phyloP scores from a whole-genome alignment of 2,888 invertebrate genomes.

The Cyrtodaria siliqua region DNA sequence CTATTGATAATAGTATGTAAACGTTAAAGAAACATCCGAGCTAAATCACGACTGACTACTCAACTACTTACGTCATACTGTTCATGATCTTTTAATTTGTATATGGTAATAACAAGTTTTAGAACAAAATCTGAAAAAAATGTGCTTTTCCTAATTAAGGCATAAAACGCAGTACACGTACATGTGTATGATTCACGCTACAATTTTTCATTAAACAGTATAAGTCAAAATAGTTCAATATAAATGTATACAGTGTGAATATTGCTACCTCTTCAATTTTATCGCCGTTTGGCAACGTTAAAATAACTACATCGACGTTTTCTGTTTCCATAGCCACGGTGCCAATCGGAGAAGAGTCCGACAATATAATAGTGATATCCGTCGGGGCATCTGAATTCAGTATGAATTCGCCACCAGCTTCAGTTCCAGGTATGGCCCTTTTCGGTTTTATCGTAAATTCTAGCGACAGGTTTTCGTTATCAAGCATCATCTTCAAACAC shows the following conservation, averaged over 20 bases:
- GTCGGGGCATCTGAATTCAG: not conserved
- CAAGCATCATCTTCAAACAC: conserved; percentile 14
- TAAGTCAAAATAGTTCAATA: too few relatives aligned
- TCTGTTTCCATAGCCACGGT: not conserved
- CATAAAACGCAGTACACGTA: too few relatives aligned
- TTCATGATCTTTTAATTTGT: too few relatives aligned
- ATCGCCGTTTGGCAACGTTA: not conserved
- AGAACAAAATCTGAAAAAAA: too few relatives aligned
- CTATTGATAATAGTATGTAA: too few relatives aligned
- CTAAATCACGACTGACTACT: too few relatives aligned
- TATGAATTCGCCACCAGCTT: not conserved
- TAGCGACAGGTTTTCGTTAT: conserved; percentile 15
- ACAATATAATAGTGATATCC: not conserved
- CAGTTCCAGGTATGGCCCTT: conserved; percentile 14
- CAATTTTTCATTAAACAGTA: too few relatives aligned
- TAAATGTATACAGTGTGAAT: not conserved
- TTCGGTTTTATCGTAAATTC: conserved; percentile 11
- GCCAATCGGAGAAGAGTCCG: not conserved
- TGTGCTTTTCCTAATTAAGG: too few relatives aligned
- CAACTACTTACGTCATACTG: too few relatives aligned
- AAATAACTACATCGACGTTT: conserved; percentile 1
- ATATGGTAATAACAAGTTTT: too few relatives aligned
- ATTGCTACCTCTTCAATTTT: not conserved
- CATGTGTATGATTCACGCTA: too few relatives aligned
- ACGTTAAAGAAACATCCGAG: too few relatives aligned